Base-by-base conservation (phyloP, 2,888 invertebrate genomes). In the Pseudococcus jackbeardsleyi region DNA sequence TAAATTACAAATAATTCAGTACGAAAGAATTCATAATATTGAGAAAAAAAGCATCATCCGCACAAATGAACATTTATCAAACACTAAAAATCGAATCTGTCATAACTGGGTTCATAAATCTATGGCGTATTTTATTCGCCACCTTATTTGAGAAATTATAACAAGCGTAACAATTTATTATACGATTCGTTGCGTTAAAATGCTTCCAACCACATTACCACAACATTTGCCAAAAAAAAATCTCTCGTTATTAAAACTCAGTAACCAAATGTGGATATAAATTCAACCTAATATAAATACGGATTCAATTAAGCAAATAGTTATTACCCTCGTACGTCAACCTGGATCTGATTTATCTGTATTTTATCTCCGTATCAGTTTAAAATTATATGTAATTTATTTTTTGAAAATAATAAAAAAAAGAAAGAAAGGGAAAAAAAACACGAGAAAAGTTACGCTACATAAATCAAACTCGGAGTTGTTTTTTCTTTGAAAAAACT, bases 301-400 rank as follows among this genome's bases (percentile, higher is more conserved):
- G 77, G 77, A 77, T 77, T 77, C 77, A 77, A 77, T 77, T 77
- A 77, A 77, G 77, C 77, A 77, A 42, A 42, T 77, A 42, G 77
- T 77, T 77, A 77, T 77, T 39, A 77, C 77, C 77, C 77, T 77
- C 39, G 77, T 39, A 77, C 77, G 77, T 77, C 77, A 77, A 15
- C 77, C 8, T 15, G 26, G 9, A 22, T 1, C 42, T 77, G 77
- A 77, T 77, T 77, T 77, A 77, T 77, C 77, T 77, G 2, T 42
- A 77, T 77, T 77, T 77, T 77, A 77, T 77, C 77, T 77, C 42
- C n/a, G 77, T 77, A 77, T 77, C 77, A 77, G 77, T 77, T 77
- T 77, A 77, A 77, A 77, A 77, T 77, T 77, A 77, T 77, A 77
- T 42, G 77, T 77, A 77, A 77, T 77, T 77, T 77, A 77, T 77